Base-by-base conservation (phyloP, 1,140 invertebrate species). In the Polypedilum pembai region DNA sequence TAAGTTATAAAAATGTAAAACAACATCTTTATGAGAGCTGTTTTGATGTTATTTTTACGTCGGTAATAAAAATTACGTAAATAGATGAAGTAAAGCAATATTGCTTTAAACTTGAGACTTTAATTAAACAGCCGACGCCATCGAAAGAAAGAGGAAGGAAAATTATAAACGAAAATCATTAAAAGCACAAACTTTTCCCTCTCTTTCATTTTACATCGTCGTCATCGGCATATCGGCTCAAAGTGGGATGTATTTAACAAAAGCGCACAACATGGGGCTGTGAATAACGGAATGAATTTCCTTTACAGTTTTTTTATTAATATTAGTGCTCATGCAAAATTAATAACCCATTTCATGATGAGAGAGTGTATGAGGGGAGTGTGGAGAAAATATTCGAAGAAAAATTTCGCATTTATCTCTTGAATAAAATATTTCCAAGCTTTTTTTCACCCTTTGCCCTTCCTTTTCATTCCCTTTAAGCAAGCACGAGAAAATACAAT, bases 71-170 rank as follows among this genome's bases (percentile, higher is more conserved):
- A 66, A 66, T 66, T 66, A 66, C 65, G 7, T 18, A 66, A 18
- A 66, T 18, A 66, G 18, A 66, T 66, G n/a, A 66, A 18, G 65
- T 66, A 66, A 56, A 56, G 45, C 10, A 17, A 15, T 12, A 56
- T 15, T 56, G 10, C 10, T 56, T 56, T 56, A 17, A 66, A 66
- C n/a, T 17, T 20, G 18, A 18, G 12, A 18, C 65, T 66, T 66
- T 66, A 66, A 66, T 66, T 66, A 66, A 66, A 66, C 65, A 18
- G 65, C 65, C 65, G 65, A 45, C 65, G 65, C 65, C 65, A 66
- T 20, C 15, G 41, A 45, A 8, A 45, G 41, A 12, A 8, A 45
- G 41, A 45, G 15, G 24, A 45, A 45, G 8, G 15, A 45, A 45
- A 12, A 12, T 45, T 45, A 12, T 45, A 45, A 45, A 8, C 41